Percentiles rank a stretch among this genome's conserved stretches.
phyloP scores from a whole-genome alignment of 2,113 vertebrate genomes.

The Protomyctophum bolini region DNA sequence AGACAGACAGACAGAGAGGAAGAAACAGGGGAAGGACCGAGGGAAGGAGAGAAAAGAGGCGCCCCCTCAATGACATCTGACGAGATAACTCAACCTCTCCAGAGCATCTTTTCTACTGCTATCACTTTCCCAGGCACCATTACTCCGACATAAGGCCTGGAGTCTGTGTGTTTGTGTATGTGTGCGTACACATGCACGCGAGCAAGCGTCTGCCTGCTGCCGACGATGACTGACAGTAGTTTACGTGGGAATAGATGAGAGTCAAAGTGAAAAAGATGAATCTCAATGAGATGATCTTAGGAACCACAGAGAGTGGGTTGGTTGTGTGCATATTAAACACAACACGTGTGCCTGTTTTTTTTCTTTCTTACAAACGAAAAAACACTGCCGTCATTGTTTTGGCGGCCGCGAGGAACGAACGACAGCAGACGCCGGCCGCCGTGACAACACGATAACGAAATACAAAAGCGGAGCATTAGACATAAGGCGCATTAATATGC shows the following conservation, averaged over 20 bases:
- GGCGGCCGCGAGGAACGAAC: not conserved
- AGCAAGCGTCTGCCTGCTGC: not conserved
- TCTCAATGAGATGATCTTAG: slow-evolving; percentile 55
- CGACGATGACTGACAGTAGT: slow-evolving; percentile 51
- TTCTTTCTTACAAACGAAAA: not conserved
- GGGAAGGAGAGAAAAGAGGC: slow-evolving; percentile 58
- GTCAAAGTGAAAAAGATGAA: slow-evolving; percentile 50
- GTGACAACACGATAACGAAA: slow-evolving; percentile 11
- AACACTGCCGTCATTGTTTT: not conserved
- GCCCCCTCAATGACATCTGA: slow-evolving; percentile 74
- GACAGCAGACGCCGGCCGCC: not conserved
- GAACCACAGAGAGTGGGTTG: slow-evolving; percentile 26
- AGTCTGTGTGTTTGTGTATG: slow-evolving; percentile 34
- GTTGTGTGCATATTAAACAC: slow-evolving; percentile 29
- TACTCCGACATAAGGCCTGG: slow-evolving; percentile 63
- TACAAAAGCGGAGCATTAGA: not conserved
- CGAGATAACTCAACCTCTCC: slow-evolving; percentile 75
- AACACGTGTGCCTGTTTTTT: not conserved
- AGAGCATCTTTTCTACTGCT: slow-evolving; percentile 73
- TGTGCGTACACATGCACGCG: slow-evolving; percentile 7
- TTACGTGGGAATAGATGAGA: slow-evolving; percentile 44
- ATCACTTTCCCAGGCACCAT: slow-evolving; percentile 74
- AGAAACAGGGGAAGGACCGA: slow-evolving; percentile 66
- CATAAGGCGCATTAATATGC: slow-evolving; percentile 2
- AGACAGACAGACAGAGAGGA: slow-evolving; percentile 41